Evolutionary conservation across 2,113 vertebrate species (phyloP).

Genomic region (Suncus etruscus): DNA sequence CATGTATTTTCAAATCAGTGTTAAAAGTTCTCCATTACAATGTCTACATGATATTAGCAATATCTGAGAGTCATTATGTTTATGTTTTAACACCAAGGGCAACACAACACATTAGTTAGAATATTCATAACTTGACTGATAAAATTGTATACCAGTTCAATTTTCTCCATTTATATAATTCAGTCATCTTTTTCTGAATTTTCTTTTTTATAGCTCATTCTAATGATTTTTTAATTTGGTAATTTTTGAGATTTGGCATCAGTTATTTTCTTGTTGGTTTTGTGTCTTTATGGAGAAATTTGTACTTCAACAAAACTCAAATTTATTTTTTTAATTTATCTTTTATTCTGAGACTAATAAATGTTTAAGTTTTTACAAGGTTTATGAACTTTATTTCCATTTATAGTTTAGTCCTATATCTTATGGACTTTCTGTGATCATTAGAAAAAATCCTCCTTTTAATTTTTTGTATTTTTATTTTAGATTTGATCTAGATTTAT

Average conservation of each 20-base stretch:
- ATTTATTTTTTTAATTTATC: not conserved
- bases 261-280: slow-evolving; percentile 16
- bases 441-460: not conserved
- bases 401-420: not conserved
- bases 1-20: not conserved
- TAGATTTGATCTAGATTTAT: no score
- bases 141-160: not conserved
- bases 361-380: not conserved
- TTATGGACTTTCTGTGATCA: not conserved
- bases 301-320: not conserved
- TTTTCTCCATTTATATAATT: slow-evolving; percentile 30
- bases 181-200: not conserved
- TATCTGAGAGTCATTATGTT: not conserved
- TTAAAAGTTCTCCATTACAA: not conserved
- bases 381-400: slow-evolving; percentile 11
- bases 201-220: not conserved
- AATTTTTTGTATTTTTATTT: slow-evolving; percentile 1
- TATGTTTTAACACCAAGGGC: not conserved
- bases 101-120: not conserved
- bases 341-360: not conserved
- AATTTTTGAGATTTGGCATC: not conserved
- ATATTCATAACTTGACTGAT: not conserved
- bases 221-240: slow-evolving; percentile 10
- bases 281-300: not conserved
- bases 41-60: not conserved